Base-by-base conservation (phyloP, 2,113 vertebrate genomes). In the Probosciger aterrimus region DNA sequence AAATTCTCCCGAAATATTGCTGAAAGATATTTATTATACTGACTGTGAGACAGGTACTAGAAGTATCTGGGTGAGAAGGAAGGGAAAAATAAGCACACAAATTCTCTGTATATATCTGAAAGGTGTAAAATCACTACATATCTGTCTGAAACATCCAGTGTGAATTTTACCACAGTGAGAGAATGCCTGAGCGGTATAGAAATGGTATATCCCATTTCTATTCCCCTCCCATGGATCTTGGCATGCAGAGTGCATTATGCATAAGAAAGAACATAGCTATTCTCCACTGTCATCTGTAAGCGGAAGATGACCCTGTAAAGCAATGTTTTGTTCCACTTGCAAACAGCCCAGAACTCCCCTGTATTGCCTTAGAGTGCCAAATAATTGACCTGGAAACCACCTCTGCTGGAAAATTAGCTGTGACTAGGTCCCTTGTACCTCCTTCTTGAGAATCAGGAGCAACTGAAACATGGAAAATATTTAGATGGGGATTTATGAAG, bases 341-440 rank as follows among this genome's bases (percentile, higher is more conserved):
- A 71, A 93, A 60, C 33, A 96, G 57, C 76, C 17, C 82, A 79
- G 47, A 82, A 75, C 35, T 81, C 31, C 23, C 27, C 20, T 78
- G 15, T 76, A 90, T 41, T 86, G 57, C 64, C 73, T 93, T 64
- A 59, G 76, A 96, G 77, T 86, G 76, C 74, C 60, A 79, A 95
- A 92, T 60, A 88, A 74, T 70, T 96, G 93, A 81, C 83, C 76
- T 94, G 88, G 62, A 96, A 96, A 95, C 92, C 76, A 94, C 88
- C 57, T 82, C 76, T 92, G 83, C 55, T 88, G 91, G 73, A 96
- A 94, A 95, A 95, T 90, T 91, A 84, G 43, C 69, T 92, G 62
- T 63, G 77, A 78, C 47, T 90, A 75, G 41, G 60, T 93, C 76
- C 52, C 73, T 78, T 63, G 39, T 28, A 88, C 11, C n/a, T 77